Percentiles rank a stretch among this genome's conserved stretches.
Conservation (phyloP, 2,888 invertebrate genomes). For the Ormyrus thymus region DNA sequence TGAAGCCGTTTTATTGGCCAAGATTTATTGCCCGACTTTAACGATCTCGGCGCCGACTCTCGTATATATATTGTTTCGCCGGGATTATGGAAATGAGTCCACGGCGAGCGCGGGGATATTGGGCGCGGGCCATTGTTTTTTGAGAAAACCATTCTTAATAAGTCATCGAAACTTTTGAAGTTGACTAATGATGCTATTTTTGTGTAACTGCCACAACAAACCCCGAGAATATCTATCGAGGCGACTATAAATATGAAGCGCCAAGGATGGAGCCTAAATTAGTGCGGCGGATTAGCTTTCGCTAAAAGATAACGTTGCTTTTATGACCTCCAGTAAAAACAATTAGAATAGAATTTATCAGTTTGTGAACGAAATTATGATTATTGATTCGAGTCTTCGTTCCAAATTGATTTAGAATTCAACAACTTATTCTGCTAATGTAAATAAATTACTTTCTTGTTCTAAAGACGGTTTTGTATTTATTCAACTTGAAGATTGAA, state of each 20-base stretch:
- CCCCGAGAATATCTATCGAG: conserved; percentile 35
- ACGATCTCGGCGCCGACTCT: conserved; percentile 1
- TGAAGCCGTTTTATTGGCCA: conserved; percentile 14
- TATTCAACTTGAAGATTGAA: no score
- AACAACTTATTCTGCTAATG: no score
- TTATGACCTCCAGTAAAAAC: no score
- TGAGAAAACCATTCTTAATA: conserved; percentile 49
- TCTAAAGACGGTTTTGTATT: no score
- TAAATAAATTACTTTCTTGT: no score
- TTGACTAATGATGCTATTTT: conserved; percentile 43
- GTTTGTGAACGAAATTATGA: no score
- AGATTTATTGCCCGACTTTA: conserved; percentile 40
- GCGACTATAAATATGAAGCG: conserved; percentile 21
- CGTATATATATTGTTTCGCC: conserved; percentile 14
- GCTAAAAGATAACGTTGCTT: conserved; percentile 5
- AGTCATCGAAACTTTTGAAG: conserved; percentile 42
- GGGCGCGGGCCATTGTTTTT: conserved; percentile 37
- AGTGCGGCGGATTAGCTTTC: neutral
- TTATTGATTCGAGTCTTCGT: no score
- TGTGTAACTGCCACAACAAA: conserved; percentile 34
- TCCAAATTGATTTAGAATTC: no score
- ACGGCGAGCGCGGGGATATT: neutral
- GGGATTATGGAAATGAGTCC: conserved; percentile 32
- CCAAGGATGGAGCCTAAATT: conserved; percentile 19
- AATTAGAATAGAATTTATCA: no score